These are phyloP conservation scores for Ormyrus labotus DNA, from an alignment of 2,888 invertebrate genomes.

Conservation along the genomic window DNA sequence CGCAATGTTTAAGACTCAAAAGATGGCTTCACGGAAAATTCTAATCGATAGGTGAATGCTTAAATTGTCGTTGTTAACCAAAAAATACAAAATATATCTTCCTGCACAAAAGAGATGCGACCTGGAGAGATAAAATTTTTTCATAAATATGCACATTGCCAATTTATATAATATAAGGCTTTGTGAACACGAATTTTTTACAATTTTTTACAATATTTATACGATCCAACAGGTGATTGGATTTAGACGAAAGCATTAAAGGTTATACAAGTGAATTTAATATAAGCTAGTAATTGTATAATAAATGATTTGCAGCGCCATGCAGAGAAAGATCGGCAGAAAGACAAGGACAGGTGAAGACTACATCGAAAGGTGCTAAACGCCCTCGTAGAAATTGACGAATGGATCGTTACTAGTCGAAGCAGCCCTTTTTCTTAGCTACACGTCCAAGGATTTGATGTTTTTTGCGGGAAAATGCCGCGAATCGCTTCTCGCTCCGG, in stretches of 20 bases:
- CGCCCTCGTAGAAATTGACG: neutral
- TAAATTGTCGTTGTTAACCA: slow-evolving; percentile 18
- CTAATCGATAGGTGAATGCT: slow-evolving; percentile 5
- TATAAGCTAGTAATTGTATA: slow-evolving; percentile 58
- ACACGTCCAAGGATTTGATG: too few relatives aligned
- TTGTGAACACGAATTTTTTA: too few relatives aligned
- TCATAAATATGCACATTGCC: slow-evolving; percentile 36
- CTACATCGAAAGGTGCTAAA: neutral
- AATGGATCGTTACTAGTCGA: neutral
- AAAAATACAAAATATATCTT: neutral
- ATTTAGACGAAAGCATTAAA: slow-evolving; percentile 31
- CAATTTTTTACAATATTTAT: neutral
- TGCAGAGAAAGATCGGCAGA: too few relatives aligned
- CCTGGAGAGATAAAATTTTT: slow-evolving; percentile 21
- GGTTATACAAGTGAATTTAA: slow-evolving; percentile 50
- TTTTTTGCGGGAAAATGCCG: neutral
- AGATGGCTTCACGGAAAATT: slow-evolving; percentile 17
- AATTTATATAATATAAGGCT: too few relatives aligned
- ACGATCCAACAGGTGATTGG: slow-evolving; percentile 34
- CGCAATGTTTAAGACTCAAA: neutral
- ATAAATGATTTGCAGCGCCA: too few relatives aligned
- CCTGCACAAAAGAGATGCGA: neutral
- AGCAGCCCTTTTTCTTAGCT: neutral
- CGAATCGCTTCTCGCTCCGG: neutral
- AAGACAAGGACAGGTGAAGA: too few relatives aligned